phyloP scores from a whole-genome alignment of 1,140 invertebrate genomes.

The Amyelois transitella region DNA sequence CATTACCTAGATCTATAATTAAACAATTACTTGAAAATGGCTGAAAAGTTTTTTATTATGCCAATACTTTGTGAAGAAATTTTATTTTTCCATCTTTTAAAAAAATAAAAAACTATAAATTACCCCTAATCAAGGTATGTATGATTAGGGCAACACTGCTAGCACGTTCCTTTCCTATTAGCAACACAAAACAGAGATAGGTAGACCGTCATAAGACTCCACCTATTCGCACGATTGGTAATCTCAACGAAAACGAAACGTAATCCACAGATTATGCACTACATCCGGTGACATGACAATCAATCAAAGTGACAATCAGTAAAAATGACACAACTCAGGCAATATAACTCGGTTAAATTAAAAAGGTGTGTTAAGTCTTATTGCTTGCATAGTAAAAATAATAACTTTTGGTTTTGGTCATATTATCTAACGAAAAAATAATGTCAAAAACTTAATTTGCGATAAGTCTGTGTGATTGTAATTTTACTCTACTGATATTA shows the following conservation, averaged over 20 bases:
- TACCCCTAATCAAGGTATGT: no score
- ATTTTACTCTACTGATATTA: slow-evolving; percentile 8
- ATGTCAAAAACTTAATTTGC: slow-evolving; percentile 18
- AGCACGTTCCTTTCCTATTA: no score
- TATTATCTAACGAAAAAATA: slow-evolving; percentile 10
- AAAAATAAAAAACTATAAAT: no score
- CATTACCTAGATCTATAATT: no score
- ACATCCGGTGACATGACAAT: neutral
- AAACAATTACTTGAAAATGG: no score
- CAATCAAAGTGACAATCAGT: slow-evolving; percentile 6
- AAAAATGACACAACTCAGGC: slow-evolving; percentile 8
- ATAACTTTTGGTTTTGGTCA: slow-evolving; percentile 1
- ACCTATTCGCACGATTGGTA: no score
- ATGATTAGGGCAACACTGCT: no score
- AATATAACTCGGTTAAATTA: slow-evolving; percentile 31
- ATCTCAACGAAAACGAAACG: slow-evolving; percentile 9
- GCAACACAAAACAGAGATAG: no score
- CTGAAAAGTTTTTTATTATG: no score
- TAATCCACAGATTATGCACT: neutral
- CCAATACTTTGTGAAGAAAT: no score
- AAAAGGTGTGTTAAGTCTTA: neutral
- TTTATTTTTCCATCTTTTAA: no score
- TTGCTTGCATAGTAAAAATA: neutral
- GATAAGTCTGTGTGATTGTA: slow-evolving; percentile 12
- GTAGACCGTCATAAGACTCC: no score